Evolutionary conservation across 2,888 invertebrate genomes (phyloP).

Genomic region (Trichopoda pennipes): DNA sequence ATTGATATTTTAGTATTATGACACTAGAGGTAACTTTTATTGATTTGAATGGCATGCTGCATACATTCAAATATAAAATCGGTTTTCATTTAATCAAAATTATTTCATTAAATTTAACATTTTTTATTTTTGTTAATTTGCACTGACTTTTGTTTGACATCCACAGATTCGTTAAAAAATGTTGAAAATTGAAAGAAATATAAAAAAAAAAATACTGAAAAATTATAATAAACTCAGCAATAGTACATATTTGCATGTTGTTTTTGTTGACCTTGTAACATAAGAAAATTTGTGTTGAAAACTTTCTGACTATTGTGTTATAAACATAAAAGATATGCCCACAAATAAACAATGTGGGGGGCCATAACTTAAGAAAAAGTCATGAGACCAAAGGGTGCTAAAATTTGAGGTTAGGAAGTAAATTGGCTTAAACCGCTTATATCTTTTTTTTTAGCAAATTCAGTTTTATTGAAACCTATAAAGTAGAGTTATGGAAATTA

Average conservation of each 20-base stretch:
- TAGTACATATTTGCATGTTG: conserved; percentile 3
- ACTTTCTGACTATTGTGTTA: conserved; percentile 64
- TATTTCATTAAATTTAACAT: conserved; percentile 17
- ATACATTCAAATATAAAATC: conserved; percentile 34
- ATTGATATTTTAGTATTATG: too few relatives aligned
- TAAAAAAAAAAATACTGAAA: neutral
- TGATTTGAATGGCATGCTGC: too few relatives aligned
- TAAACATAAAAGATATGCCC: conserved; percentile 6
- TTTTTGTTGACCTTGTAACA: conserved; percentile 62
- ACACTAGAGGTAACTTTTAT: too few relatives aligned
- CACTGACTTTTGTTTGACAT: conserved; percentile 49
- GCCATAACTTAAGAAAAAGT: neutral
- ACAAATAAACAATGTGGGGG: neutral
- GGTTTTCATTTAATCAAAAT: conserved; percentile 48
- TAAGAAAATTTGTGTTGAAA: conserved; percentile 60
- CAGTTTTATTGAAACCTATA: too few relatives aligned
- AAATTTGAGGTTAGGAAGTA: too few relatives aligned
- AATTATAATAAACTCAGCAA: neutral
- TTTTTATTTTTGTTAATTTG: conserved; percentile 30
- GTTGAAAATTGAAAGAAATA: conserved; percentile 33
- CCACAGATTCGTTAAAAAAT: conserved; percentile 55
- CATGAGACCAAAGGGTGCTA: too few relatives aligned
- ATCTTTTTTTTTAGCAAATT: too few relatives aligned
- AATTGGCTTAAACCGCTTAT: too few relatives aligned
- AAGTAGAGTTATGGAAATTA: too few relatives aligned